Evolutionary conservation across 1,140 invertebrate species (phyloP), one percentile per base, ranked within the genome.

Genomic region (Arctopsyche grandis): DNA sequence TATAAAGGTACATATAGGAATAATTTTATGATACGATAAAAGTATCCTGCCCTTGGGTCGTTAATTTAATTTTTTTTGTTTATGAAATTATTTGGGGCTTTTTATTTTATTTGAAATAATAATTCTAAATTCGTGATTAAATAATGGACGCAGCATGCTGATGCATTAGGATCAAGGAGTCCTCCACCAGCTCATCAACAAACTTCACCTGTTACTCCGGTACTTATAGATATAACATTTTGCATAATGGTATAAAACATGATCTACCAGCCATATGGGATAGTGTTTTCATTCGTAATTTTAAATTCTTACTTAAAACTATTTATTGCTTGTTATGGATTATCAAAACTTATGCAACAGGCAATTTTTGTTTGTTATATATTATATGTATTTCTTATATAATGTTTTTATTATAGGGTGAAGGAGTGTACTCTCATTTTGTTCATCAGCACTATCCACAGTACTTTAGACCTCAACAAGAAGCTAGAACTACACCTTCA

Each of bases 171-270:
- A 43, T 85, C 89, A 75, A 91, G 92, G 88, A 94, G 92, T 87
- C 93, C 93, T 83, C 93, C 93, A 84, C 93, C 93, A 83, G 94
- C 94, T 81, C 93, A 95, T 87, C 93, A 93, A 90, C 93, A 94
- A 86, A 91, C 90, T 87, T 93, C 93, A 86, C 92, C 93, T 83
- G 90, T 92, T 87, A 92, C 92, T 86, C 92, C 93, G 93, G 93
- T 94, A 91, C 26, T 12, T 21, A 21, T 66, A 14, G 16, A 52
- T 52, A 52, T 52, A 5, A 52, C 3, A 4, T 52, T 52, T 52
- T 1, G 4, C 48, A 52, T 16, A 90, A 84, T 58, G 78, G n/a
- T n/a, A n/a, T n/a, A n/a, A n/a, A n/a, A n/a, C n/a, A n/a, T n/a
- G 74, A 75, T 83, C n/a, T n/a, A n/a, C n/a, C n/a, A n/a, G n/a